Percentiles rank a stretch among this genome's conserved stretches.
Conservation (phyloP, 1,140 invertebrate genomes). For the Drosophila melanogaster region DNA sequence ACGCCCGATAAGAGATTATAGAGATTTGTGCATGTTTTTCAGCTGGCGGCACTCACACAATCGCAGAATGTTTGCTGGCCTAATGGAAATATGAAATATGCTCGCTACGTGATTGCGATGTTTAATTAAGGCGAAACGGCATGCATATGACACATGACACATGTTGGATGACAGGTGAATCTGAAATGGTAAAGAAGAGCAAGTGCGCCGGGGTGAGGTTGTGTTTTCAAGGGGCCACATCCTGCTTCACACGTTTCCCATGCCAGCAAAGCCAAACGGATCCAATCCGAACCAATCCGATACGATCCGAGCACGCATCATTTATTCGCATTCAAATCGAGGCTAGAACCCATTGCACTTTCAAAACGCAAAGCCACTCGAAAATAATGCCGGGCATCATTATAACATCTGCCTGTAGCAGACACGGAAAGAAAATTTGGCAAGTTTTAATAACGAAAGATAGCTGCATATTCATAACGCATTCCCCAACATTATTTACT, state of each 20-base stretch:
- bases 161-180: slow-evolving; percentile 37
- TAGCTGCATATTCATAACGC: no score
- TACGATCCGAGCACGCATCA: slow-evolving; percentile 31
- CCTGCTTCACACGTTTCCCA: slow-evolving; percentile 35
- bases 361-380: slow-evolving; percentile 18
- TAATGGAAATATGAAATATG: slow-evolving; percentile 53
- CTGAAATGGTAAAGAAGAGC: neutral
- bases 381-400: slow-evolving; percentile 33
- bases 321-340: slow-evolving; percentile 50
- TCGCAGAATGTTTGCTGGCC: slow-evolving; percentile 35
- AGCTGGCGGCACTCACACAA: slow-evolving; percentile 9
- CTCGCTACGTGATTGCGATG: slow-evolving; percentile 41
- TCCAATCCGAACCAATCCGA: neutral
- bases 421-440: slow-evolving; percentile 10
- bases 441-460: neutral
- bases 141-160: slow-evolving; percentile 33
- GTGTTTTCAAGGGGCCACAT: slow-evolving; percentile 12
- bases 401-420: slow-evolving; percentile 25
- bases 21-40: neutral
- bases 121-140: slow-evolving; percentile 47
- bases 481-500: no score
- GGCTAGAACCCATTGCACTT: slow-evolving; percentile 7
- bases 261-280: neutral
- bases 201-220: neutral
- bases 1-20: slow-evolving; percentile 1